Evolutionary conservation across 2,888 invertebrate species (phyloP), one percentile per base, ranked within the genome.

Genomic region (Nemurella pictetii): DNA sequence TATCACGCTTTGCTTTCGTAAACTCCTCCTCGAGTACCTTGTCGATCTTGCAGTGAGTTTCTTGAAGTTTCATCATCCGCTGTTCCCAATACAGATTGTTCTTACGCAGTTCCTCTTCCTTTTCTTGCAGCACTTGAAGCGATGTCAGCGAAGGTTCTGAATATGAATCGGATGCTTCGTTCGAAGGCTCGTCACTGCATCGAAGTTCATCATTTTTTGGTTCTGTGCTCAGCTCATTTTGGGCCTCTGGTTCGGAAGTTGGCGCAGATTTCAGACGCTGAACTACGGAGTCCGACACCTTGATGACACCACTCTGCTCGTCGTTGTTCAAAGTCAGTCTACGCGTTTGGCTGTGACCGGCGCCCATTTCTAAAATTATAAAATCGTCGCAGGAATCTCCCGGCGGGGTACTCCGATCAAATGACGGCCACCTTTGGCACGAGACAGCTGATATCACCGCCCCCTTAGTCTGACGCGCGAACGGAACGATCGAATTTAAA

Each of bases 291-390:
- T 94, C 93, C 12, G 94, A 94, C 80, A 94, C 92, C 89, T 92
- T 93, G 87, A 94, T 93, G 78, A 94, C 93, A 87, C 92, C 92
- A 78, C 91, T 89, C 55, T 93, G 91, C 86, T 92, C 92, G 83
- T 93, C 93, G 89, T 94, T 94, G 87, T 93, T 92, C 88, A 94
- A 91, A n/a, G 93, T 93, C 86, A 94, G 90, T 88, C 92, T 93
- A 87, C 94, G 92, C 83, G 88, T 90, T 90, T 89, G 92, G n/a
- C 85, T 85, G 72, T 85, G 84, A 15, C 84, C 30, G 12, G 83
- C 84, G 5, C 86, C 86, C 86, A 86, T 86, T n/a, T n/a, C n/a
- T n/a, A n/a, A n/a, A n/a, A n/a, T n/a, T n/a, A n/a, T n/a, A n/a
- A n/a, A n/a, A n/a, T n/a, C n/a, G n/a, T n/a, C n/a, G n/a, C n/a